These are phyloP conservation scores for Ernsta delagoae DNA, from an alignment of 2,888 invertebrate genomes.

Conservation along the genomic window DNA sequence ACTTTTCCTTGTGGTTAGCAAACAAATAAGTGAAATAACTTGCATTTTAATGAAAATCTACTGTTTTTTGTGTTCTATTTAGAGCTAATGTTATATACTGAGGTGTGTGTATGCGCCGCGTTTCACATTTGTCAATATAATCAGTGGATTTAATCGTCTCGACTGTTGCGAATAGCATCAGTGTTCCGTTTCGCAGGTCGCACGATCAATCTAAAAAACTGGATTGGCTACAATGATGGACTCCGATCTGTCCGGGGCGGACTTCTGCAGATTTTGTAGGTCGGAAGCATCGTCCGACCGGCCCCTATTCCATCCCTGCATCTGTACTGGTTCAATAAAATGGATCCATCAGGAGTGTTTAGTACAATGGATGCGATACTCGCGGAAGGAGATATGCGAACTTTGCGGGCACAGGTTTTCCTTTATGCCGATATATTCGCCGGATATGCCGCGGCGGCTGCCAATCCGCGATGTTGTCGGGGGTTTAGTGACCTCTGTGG, in stretches of 20 bases:
- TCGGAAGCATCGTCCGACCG: conserved; percentile 96
- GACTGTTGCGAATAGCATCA: conserved; percentile 27
- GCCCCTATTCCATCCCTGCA: conserved; percentile 98
- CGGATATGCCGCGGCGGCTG: conserved; percentile 99
- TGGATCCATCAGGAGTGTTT: conserved; percentile 99
- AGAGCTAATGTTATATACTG: conserved; percentile 47
- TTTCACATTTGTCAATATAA: conserved; percentile 15
- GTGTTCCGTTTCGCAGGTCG: conserved; percentile 63
- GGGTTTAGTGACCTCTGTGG: conserved; percentile 94
- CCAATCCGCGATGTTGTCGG: conserved; percentile 96
- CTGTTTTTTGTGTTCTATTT: conserved; percentile 51
- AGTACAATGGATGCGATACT: conserved; percentile 99
- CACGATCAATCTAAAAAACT: conserved; percentile 70
- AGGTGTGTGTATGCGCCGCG: conserved; percentile 45
- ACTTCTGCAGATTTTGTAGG: conserved; percentile 99
- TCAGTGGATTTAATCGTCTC: not conserved
- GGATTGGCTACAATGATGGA: conserved; percentile 79
- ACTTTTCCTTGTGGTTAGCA: conserved; percentile 60
- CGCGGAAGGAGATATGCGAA: conserved; percentile 99
- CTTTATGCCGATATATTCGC: conserved; percentile 99
- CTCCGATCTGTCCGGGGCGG: conserved; percentile 86
- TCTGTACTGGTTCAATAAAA: conserved; percentile 99
- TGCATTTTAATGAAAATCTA: conserved; percentile 56
- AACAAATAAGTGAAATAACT: conserved; percentile 62
- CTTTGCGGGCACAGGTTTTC: conserved; percentile 98